Base-by-base conservation (phyloP, 2,888 invertebrate genomes). In the Campoplex nolae region DNA sequence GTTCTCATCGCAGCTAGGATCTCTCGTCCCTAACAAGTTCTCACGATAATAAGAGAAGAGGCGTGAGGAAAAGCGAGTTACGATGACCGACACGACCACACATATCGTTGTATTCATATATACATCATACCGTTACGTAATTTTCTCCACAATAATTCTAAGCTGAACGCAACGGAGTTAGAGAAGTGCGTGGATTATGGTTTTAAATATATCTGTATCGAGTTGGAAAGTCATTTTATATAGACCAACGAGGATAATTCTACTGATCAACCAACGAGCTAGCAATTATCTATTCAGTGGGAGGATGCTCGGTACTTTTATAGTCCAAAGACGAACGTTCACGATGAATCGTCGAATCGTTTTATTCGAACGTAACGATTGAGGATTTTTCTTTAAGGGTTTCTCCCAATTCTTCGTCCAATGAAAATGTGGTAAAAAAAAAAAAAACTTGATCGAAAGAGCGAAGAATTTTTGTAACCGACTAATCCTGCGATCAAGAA, bases 21-120 rank as follows among this genome's bases (percentile, higher is more conserved):
- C 13, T 54, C 8, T 35, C 16, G 35, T 42, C 9, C 68, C 45
- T 67, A 42, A 48, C 18, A 54, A 78, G 51, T 75, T 54, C 68
- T 56, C 78, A 62, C 75, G 68, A 70, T 83, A 77, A 79, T 54
- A 68, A 38, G 16, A 81, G 38, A 74, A 35, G 65, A 81, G 76
- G 38, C 82, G 18, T 48, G 35, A 79, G 82, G 71, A 83, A 80
- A 76, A 81, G 58, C 77, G 73, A 74, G 58, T 80, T 73, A 65
- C 84, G 84, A 81, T 81, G 71, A 76, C 81, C 81, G 67, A 51
- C 38, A 71, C 71, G 75, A 51, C 51, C 81, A 71, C 81, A 70
- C 58, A 45, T 48, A 78, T 62, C 51, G 54, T 18, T 7, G 38
- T 32, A 38, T 82, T 56, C 70, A 71, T 76, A 54, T 48, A 76